A percentile compares a stretch with the other conserved stretches of the same genome.
Conservation (phyloP, 2,113 vertebrate genomes). For the Numida meleagris region DNA sequence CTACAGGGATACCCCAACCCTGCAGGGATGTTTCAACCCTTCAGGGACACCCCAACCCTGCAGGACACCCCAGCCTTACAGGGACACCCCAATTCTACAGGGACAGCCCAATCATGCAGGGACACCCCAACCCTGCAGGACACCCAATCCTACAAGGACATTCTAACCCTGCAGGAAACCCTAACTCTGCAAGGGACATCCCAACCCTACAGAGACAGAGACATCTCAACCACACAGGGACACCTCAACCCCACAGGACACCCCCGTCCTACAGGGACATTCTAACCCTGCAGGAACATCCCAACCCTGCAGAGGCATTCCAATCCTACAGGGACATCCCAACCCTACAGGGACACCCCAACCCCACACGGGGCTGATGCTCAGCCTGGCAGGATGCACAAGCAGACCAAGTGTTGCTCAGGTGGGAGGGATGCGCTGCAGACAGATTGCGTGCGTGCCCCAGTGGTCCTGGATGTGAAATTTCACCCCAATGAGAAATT, state of each 20-base stretch:
- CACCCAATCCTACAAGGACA: too few species aligned
- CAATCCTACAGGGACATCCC: background rate
- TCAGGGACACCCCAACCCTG: too few species aligned
- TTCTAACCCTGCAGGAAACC: too few species aligned
- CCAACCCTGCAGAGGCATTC: too few species aligned
- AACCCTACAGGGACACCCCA: background rate
- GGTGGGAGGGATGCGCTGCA: rapidly evolving
- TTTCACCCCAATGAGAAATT: background rate
- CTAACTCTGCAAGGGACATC: too few species aligned
- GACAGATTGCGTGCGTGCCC: rapidly evolving
- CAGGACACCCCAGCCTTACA: too few species aligned
- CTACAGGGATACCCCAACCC: too few species aligned
- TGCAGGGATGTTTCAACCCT: too few species aligned
- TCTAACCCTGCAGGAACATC: background rate
- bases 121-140: too few species aligned
- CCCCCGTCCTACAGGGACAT: background rate
- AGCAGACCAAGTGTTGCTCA: background rate
- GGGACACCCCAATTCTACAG: too few species aligned
- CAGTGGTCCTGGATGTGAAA: rapidly evolving
- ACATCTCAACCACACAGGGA: background rate
- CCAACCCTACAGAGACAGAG: background rate
- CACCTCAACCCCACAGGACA: too few species aligned
- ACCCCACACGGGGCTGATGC: background rate
- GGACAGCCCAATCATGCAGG: too few species aligned
- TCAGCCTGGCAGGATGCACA: background rate